Conservation (phyloP, 2,797 vertebrate species). For the Lepidocolaptes lacrymiger region DNA sequence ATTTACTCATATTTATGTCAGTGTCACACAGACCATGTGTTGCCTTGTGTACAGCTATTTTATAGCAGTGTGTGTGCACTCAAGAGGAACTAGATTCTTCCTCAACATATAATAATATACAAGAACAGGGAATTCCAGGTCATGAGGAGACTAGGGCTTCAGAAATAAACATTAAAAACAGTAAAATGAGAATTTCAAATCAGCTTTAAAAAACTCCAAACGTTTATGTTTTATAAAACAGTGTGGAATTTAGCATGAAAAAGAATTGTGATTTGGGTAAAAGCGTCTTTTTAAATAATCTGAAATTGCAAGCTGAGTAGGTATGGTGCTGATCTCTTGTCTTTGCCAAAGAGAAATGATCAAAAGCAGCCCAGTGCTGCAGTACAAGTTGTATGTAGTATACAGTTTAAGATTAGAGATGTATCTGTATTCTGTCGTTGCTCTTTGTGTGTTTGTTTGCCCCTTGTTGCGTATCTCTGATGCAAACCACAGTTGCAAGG, state of each 20-base stretch:
- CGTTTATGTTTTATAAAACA: neutral
- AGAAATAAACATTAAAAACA: neutral
- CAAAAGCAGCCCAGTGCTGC: neutral
- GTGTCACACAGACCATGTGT: neutral
- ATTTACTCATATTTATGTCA: neutral
- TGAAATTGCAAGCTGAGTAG: neutral
- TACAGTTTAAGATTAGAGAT: neutral
- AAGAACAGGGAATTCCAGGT: neutral
- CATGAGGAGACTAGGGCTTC: neutral
- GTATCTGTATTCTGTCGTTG: neutral
- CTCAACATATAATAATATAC: neutral
- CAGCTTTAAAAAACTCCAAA: neutral
- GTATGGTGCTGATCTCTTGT: neutral
- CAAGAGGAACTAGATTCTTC: neutral
- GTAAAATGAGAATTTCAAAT: neutral
- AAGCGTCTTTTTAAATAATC: neutral
- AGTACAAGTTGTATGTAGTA: neutral
- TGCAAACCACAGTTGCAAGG: neutral
- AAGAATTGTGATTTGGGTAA: neutral
- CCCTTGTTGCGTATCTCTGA: neutral
- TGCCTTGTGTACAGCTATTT: neutral
- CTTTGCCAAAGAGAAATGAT: conserved; percentile 2
- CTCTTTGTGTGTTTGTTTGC: neutral
- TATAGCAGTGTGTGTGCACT: neutral
- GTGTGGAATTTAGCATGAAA: neutral